Conservation (phyloP, 2,113 vertebrate species). For the Apteryx owenii region DNA sequence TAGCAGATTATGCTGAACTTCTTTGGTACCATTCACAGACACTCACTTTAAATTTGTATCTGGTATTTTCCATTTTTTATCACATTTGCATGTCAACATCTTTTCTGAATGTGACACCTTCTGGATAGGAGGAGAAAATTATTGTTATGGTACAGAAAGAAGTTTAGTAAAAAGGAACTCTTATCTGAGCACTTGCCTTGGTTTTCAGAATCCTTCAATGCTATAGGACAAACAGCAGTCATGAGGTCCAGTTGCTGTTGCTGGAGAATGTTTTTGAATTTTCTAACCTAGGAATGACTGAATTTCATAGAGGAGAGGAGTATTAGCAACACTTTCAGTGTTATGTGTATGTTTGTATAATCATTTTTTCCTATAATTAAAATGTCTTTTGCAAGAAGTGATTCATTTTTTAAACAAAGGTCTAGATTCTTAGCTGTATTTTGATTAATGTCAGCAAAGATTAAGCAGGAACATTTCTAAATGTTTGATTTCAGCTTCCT, state of each 20-base stretch:
- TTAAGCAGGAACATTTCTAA: not conserved
- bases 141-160: not conserved
- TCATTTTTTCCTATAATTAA: not conserved
- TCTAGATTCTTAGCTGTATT: not conserved
- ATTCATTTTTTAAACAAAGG: not conserved
- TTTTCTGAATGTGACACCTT: not conserved
- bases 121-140: not conserved
- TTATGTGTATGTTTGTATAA: not conserved
- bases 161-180: not conserved
- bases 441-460: not conserved
- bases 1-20: not conserved
- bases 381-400: not conserved
- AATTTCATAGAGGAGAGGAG: not conserved
- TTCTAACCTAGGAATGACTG: not conserved
- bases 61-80: not conserved
- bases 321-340: not conserved
- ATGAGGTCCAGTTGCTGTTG: not conserved
- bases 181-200: not conserved
- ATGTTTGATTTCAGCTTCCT: not conserved
- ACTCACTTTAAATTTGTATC: not conserved
- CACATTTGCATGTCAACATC: not conserved
- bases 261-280: not conserved
- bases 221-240: not conserved
- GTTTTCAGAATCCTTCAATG: not conserved
- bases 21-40: not conserved